Evolutionary conservation across 2,113 vertebrate species (phyloP).

Genomic region (Hyaena hyaena): DNA sequence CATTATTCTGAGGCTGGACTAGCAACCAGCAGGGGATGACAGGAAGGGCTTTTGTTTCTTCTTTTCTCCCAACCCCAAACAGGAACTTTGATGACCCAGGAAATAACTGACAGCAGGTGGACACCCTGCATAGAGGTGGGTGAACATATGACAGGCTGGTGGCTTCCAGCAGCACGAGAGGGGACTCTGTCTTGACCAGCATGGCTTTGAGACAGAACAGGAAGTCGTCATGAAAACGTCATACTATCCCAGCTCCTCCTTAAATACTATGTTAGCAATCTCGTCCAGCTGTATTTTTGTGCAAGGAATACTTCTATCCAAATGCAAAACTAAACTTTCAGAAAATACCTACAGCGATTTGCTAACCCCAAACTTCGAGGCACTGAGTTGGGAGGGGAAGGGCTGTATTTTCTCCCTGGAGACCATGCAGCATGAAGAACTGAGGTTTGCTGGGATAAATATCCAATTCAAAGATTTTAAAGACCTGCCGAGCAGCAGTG

Average conservation of each 20-base stretch:
- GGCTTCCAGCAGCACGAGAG: neutral
- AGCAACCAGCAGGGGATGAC: neutral
- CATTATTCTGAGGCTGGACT: neutral
- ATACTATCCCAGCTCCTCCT: neutral
- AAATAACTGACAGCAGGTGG: neutral
- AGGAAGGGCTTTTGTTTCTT: neutral
- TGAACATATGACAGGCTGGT: accelerated
- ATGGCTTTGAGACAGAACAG: neutral
- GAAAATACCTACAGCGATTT: neutral
- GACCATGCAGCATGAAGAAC: neutral
- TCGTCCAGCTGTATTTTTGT: neutral
- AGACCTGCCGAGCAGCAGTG: neutral
- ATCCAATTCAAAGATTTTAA: constrained; percentile 2
- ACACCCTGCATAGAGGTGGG: neutral
- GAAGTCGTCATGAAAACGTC: neutral
- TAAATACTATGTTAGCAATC: neutral
- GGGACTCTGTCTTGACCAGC: neutral
- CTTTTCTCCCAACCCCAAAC: neutral
- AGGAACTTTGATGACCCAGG: neutral
- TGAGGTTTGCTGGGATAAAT: neutral
- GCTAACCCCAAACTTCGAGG: neutral
- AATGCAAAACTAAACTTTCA: neutral
- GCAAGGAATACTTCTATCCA: neutral
- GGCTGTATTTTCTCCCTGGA: neutral
- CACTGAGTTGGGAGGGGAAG: neutral